These are phyloP conservation scores for Gobio gobio DNA, from an alignment of 2,113 vertebrate genomes.

Conservation along the genomic window DNA sequence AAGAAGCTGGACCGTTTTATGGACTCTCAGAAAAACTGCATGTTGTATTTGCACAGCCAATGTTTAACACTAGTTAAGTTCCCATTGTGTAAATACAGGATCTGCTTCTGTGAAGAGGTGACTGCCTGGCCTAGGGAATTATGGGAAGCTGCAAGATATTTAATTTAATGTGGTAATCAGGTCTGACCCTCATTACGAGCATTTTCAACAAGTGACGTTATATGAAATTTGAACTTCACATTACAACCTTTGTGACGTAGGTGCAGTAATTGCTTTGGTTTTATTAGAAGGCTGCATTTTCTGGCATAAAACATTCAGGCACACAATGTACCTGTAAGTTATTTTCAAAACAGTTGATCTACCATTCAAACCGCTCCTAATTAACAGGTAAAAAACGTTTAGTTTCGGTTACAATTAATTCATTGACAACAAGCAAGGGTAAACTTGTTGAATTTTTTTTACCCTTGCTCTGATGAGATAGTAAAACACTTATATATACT, in stretches of 20 bases:
- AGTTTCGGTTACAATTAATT: not conserved
- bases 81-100: not conserved
- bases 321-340: not conserved
- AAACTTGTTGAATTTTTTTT: not conserved
- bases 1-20: not conserved
- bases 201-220: not conserved
- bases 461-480: not conserved
- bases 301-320: not conserved
- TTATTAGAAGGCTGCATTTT: not conserved
- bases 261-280: not conserved
- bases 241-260: not conserved
- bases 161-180: not conserved
- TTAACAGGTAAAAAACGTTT: not conserved
- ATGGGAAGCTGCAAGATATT: not conserved
- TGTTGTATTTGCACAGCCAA: constrained; percentile 6
- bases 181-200: not conserved
- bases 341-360: not conserved
- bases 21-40: not conserved
- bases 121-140: not conserved
- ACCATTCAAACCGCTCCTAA: not conserved
- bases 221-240: constrained; percentile 5
- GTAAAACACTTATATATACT: not conserved
- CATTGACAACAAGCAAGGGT: not conserved
- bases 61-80: not conserved
- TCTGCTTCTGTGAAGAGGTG: not conserved